These are phyloP conservation scores for Sebastes fasciatus DNA, from an alignment of 2,113 vertebrate genomes.

Conservation along the genomic window DNA sequence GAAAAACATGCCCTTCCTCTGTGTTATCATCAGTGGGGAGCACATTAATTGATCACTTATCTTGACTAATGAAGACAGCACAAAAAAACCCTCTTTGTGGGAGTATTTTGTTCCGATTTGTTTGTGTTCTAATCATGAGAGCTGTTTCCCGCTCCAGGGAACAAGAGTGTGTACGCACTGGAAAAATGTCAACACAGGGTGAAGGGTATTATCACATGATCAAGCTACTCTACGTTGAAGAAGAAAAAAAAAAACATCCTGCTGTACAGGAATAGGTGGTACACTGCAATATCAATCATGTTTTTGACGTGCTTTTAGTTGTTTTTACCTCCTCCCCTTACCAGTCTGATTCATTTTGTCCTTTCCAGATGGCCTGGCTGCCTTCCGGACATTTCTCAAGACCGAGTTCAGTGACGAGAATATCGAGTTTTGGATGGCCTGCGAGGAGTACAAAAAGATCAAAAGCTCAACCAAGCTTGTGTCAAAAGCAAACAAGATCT, in stretches of 20 bases:
- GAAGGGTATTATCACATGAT: slow-evolving; percentile 14
- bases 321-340: not conserved
- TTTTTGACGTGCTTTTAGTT: slow-evolving; percentile 21
- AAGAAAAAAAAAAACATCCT: not conserved
- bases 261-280: slow-evolving; percentile 6
- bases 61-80: slow-evolving; percentile 45
- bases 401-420: slow-evolving; percentile 97
- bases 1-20: slow-evolving; percentile 66
- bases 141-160: slow-evolving; percentile 45
- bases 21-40: slow-evolving; percentile 26
- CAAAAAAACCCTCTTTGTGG: slow-evolving; percentile 11
- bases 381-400: slow-evolving; percentile 93
- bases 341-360: slow-evolving; percentile 9
- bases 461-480: slow-evolving; percentile 88
- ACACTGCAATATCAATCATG: not conserved
- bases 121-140: slow-evolving; percentile 45
- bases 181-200: slow-evolving; percentile 27
- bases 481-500: slow-evolving; percentile 92
- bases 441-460: slow-evolving; percentile 95
- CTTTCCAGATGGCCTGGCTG: slow-evolving; percentile 88
- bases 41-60: slow-evolving; percentile 65
- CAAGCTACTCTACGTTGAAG: not conserved
- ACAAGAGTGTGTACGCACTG: slow-evolving; percentile 9
- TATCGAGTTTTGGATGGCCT: slow-evolving; percentile 97
- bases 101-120: slow-evolving; percentile 38